Percentiles rank a stretch among this genome's conserved stretches.
phyloP scores from a whole-genome alignment of 2,797 vertebrate species.

The Pelobates cultripes region DNA sequence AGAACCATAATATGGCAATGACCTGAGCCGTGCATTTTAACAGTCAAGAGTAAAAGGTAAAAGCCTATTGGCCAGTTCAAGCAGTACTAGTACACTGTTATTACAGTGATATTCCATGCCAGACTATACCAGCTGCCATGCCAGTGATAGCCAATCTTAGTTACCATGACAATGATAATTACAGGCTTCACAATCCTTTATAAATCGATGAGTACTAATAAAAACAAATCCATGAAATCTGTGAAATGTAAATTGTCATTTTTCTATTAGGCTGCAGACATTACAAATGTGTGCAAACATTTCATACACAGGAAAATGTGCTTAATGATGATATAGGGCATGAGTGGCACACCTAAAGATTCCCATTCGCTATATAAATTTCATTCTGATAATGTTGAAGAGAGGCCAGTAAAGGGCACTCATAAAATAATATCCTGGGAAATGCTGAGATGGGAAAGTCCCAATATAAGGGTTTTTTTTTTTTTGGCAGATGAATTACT shows the following conservation, averaged over 20 bases:
- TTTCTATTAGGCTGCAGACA: constrained; percentile 26
- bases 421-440: constrained; percentile 42
- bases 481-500: constrained; percentile 44
- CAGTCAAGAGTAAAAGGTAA: too few species aligned
- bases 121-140: too few species aligned
- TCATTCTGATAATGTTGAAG: constrained; percentile 50
- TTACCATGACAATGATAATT: too few species aligned
- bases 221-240: constrained; percentile 5
- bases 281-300: constrained; percentile 37
- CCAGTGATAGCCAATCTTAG: too few species aligned
- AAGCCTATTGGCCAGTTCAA: too few species aligned
- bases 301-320: constrained; percentile 27
- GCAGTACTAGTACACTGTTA: too few species aligned
- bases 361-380: constrained; percentile 54
- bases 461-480: constrained; percentile 40
- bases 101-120: too few species aligned
- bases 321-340: constrained; percentile 43
- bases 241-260: constrained; percentile 39
- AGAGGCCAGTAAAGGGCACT: constrained; percentile 34
- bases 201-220: background rate
- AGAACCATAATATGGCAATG: too few species aligned
- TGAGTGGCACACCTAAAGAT: constrained; percentile 47
- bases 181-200: too few species aligned
- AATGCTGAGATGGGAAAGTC: constrained; percentile 41
- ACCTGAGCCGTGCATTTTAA: too few species aligned